Evolutionary conservation across 2,888 invertebrate species (phyloP), one percentile per base, ranked within the genome.

Genomic region (Eilema caniola): DNA sequence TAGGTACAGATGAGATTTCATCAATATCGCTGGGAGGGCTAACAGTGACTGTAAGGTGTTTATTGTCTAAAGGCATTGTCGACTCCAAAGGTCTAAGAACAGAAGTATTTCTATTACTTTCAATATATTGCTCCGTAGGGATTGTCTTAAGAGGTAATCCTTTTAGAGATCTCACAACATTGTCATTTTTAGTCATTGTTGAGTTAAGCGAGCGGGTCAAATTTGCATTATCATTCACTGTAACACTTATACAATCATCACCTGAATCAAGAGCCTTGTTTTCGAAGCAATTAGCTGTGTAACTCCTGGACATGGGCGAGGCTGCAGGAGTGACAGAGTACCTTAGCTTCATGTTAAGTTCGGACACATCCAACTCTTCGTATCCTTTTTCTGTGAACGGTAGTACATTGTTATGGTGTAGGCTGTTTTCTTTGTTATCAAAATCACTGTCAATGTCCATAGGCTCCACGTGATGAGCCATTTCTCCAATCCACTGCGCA

Each of bases 391-490:
- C 94, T 0, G 91, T 92, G 77, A 90, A 90, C 0, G 92, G 87
- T 47, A 90, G 82, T 60, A 92, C 90, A 91, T 94, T 94, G 79
- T 84, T 91, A 73, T 90, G 90, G 64, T 90, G 90, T 74, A 87
- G 89, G 71, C 89, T 88, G 75, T 95, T 95, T 77, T 95, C 95
- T 83, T 95, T 95, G 78, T 95, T 90, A 74, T 95, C 95, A 82
- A 93, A 94, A 67, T 92, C 93, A 89, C 86, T 89, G 74, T 91
- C 94, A 76, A 94, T 85, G 71, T 95, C 95, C 94, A 95, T 94
- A 0, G 93, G 92, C 89, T 93, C 93, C 31, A 82, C 82, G 73
- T 86, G 84, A 74, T 92, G 90, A 89, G 93, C 93, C 94, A 94
- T 95, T 81, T 77, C 80, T 77, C 73, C 70, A 72, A 73, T 77